These are phyloP conservation scores for Muntiacus reevesi DNA, from an alignment of 2,113 vertebrate species.

Conservation along the genomic window DNA sequence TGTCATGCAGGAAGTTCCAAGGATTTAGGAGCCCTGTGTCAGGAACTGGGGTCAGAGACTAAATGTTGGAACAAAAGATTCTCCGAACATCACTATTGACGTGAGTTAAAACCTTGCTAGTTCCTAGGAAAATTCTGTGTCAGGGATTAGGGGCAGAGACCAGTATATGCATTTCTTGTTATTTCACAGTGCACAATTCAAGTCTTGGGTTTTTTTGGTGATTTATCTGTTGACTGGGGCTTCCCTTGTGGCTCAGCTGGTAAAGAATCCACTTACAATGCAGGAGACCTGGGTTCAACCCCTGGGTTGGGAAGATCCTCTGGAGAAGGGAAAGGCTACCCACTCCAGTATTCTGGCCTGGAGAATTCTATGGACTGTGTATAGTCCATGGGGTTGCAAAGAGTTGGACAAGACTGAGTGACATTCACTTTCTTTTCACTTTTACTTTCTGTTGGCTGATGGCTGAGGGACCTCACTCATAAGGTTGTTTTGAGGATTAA, in stretches of 20 bases:
- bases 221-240: background rate
- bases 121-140: background rate
- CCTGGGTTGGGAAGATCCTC: background rate
- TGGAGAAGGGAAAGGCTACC: background rate
- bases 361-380: background rate
- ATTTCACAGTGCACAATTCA: background rate
- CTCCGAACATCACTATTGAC: background rate
- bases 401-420: background rate
- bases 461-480: background rate
- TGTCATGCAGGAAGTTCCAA: background rate
- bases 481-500: background rate
- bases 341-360: background rate
- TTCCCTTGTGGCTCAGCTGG: background rate
- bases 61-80: background rate
- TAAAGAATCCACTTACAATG: background rate
- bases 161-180: background rate
- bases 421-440: background rate
- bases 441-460: background rate
- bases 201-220: background rate
- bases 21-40: background rate
- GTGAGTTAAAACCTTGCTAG: background rate
- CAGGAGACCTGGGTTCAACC: accelerated
- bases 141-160: background rate
- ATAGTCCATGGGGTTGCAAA: background rate
- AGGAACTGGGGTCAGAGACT: background rate